Base-by-base conservation (phyloP, 2,113 vertebrate genomes). In the Nannobrachium achirus region DNA sequence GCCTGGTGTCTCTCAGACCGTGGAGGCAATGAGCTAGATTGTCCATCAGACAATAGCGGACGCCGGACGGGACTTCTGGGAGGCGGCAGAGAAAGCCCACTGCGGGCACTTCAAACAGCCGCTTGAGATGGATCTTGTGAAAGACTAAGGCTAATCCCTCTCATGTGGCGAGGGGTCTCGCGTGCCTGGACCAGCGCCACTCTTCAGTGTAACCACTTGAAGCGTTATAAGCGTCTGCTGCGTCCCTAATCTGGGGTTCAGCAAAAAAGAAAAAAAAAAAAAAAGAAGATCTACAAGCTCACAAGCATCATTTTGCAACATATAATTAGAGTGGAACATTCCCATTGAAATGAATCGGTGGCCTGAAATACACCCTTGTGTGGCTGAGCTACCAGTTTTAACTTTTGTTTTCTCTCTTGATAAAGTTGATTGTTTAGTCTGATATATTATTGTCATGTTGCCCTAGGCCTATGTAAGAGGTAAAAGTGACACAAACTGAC, bases 271-370 rank as follows among this genome's bases (percentile, higher is more conserved):
- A 74, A 78, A 67, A 61, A 72, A 9, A 9, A 63, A 50, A 16
- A 51, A 66, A 14, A 48, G 14, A 14, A 14, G 45, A 33, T 33
- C 25, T 33, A 33, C 25, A 33, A 33, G 25, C 25, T 33, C 25
- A 33, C 25, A 33, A 33, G 25, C 25, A 33, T 33, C 25, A 33
- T 33, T 3, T 33, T 33, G 25, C 25, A 33, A 33, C 25, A 33
- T 5, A 33, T 33, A 33, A 2, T 33, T 33, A 33, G 20, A 25
- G 20, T 4, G 4, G 20, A 46, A 14, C 45, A 69, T 20, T 46
- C 44, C 44, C 44, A 45, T 45, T 45, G 2, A 51, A 18, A 77
- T 79, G 64, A 73, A 76, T 82, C 59, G 63, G 8, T 59, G 33
- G 56, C 49, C 58, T 25, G 20, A 25, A 25, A 1, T 25, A 25